Evolutionary conservation across 2,797 vertebrate species (phyloP).

Genomic region (Chloroceryle inda): DNA sequence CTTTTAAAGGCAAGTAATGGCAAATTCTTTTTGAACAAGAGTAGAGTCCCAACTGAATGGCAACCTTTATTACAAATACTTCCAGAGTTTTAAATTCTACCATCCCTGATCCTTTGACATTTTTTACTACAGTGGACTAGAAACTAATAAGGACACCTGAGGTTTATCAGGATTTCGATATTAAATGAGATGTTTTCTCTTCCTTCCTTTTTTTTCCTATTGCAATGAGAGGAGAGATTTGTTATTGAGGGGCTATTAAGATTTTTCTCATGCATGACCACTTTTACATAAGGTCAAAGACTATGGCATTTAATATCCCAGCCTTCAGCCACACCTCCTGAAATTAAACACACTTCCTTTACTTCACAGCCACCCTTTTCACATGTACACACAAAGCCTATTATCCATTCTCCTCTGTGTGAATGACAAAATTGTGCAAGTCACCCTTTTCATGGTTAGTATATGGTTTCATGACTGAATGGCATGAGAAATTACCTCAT

Average conservation of each 20-base stretch:
- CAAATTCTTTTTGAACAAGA: not conserved
- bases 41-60: not conserved
- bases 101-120: not conserved
- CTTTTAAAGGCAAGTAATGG: not conserved
- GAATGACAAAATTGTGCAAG: not conserved
- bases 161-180: not conserved
- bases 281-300: not conserved
- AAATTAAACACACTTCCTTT: not conserved
- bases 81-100: not conserved
- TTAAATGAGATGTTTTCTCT: not conserved
- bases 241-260: not conserved
- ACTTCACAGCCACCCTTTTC: not conserved
- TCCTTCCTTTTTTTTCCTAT: accelerated
- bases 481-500: not conserved
- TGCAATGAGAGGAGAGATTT: not conserved
- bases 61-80: not conserved
- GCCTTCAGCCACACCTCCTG: not conserved
- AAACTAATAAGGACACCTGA: not conserved
- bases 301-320: not conserved
- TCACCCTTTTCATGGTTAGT: not conserved
- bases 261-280: not conserved
- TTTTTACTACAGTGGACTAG: not conserved
- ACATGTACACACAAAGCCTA: not conserved
- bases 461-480: not conserved
- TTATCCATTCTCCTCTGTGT: not conserved